Conservation (phyloP, 2,113 vertebrate genomes). For the Marmota flaviventris region DNA sequence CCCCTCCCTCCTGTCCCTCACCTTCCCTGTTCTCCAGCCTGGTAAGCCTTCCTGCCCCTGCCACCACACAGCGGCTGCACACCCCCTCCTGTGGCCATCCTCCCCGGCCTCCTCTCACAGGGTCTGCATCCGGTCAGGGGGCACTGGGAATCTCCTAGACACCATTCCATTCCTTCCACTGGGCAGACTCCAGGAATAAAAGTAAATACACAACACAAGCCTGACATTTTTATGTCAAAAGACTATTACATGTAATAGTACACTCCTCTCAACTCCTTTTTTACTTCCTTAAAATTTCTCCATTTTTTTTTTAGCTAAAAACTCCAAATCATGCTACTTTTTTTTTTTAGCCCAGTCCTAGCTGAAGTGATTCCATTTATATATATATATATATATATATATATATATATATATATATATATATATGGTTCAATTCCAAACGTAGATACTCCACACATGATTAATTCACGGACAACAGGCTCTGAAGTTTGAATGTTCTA, state of each 20-base stretch:
- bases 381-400: slow-evolving; percentile 83
- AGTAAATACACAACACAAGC: background rate
- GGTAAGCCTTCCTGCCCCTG: background rate
- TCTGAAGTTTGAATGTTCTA: slow-evolving; percentile 68
- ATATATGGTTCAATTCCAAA: slow-evolving; percentile 78
- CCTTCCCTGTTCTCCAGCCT: background rate
- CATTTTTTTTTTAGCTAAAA: slow-evolving; percentile 16
- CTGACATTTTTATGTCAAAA: slow-evolving; percentile 67
- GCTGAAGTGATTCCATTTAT: slow-evolving; percentile 79
- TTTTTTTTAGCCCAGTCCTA: slow-evolving; percentile 55
- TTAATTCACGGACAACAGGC: slow-evolving; percentile 78
- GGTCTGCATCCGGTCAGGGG: slow-evolving; percentile 23
- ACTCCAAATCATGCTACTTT: slow-evolving; percentile 47
- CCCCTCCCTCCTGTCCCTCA: background rate
- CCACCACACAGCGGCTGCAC: background rate
- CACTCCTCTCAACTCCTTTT: slow-evolving; percentile 34
- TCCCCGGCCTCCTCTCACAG: background rate
- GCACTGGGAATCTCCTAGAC: background rate
- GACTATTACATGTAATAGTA: slow-evolving; percentile 35
- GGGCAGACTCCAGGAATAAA: slow-evolving; percentile 13
- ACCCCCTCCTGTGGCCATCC: background rate
- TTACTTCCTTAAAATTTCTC: slow-evolving; percentile 52
- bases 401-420: no score
- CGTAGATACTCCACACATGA: slow-evolving; percentile 63
- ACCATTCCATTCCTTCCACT: background rate